Conservation (phyloP, 1,140 invertebrate species). For the Zaprionus gabonicus region DNA sequence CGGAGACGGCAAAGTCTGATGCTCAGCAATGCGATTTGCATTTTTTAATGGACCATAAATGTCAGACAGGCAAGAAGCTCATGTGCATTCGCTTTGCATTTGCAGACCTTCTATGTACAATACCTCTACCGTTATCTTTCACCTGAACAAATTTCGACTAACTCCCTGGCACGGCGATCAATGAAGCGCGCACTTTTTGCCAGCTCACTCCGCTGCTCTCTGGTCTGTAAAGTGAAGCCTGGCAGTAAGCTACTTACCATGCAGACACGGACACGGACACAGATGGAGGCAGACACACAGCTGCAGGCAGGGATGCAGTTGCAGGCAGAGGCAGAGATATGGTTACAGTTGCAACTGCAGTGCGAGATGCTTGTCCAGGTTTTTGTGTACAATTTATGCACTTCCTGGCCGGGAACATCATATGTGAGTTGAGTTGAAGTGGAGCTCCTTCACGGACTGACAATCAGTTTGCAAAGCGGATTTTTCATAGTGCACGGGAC, state of each 20-base stretch:
- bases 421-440: slow-evolving; percentile 15
- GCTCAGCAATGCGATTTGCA: slow-evolving; percentile 50
- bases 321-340: background rate
- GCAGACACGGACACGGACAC: background rate
- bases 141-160: slow-evolving; percentile 72
- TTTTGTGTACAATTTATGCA: slow-evolving; percentile 66
- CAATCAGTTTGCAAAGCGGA: slow-evolving; percentile 76
- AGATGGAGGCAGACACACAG: too few relatives aligned
- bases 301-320: too few relatives aligned
- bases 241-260: slow-evolving; percentile 68
- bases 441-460: slow-evolving; percentile 14
- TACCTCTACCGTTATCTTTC: slow-evolving; percentile 51
- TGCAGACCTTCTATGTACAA: background rate
- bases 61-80: slow-evolving; percentile 36
- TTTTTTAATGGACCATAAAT: slow-evolving; percentile 74
- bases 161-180: slow-evolving; percentile 51
- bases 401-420: slow-evolving; percentile 53
- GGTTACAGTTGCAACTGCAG: background rate
- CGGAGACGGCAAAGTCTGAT: slow-evolving; percentile 51
- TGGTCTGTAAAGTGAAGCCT: slow-evolving; percentile 1
- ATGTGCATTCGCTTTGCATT: slow-evolving; percentile 49
- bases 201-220: background rate
- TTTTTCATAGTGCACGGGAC: slow-evolving; percentile 52
- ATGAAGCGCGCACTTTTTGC: slow-evolving; percentile 65
- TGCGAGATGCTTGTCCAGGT: slow-evolving; percentile 11